Evolutionary conservation across 2,797 vertebrate genomes (phyloP).

Genomic region (Hozukius guyotensis): DNA sequence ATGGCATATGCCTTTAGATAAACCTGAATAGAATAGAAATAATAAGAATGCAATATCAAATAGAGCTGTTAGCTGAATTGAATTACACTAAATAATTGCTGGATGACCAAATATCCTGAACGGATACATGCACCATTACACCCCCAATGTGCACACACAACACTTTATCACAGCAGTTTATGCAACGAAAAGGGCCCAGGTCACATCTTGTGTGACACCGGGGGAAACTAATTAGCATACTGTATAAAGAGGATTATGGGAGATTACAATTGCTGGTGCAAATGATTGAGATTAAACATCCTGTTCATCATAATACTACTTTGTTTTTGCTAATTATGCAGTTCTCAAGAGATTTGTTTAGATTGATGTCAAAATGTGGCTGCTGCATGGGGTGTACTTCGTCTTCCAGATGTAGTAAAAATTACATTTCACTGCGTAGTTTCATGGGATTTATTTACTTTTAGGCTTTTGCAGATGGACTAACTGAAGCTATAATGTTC

Average conservation of each 20-base stretch:
- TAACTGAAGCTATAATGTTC: background rate
- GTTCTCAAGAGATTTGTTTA: background rate
- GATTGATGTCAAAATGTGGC: background rate
- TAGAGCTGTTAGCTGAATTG: background rate
- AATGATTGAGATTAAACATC: conserved; percentile 17
- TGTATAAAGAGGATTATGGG: conserved; percentile 21
- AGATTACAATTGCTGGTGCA: background rate
- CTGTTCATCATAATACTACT: background rate
- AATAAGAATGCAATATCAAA: background rate
- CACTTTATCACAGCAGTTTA: background rate
- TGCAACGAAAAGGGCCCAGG: background rate
- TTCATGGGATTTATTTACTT: background rate
- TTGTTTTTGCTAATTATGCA: conserved; percentile 2
- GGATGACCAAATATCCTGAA: background rate
- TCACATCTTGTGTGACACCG: background rate
- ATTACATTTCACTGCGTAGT: background rate
- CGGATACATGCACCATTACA: background rate
- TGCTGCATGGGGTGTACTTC: background rate
- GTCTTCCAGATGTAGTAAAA: background rate
- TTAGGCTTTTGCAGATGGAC: background rate
- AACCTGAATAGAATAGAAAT: background rate
- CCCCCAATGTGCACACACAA: background rate
- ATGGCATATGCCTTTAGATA: background rate
- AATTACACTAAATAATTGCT: background rate
- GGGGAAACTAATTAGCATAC: conserved; percentile 1